These are phyloP conservation scores for Psammodynastes pulverulentus DNA, from an alignment of 2,113 vertebrate genomes.

Conservation along the genomic window DNA sequence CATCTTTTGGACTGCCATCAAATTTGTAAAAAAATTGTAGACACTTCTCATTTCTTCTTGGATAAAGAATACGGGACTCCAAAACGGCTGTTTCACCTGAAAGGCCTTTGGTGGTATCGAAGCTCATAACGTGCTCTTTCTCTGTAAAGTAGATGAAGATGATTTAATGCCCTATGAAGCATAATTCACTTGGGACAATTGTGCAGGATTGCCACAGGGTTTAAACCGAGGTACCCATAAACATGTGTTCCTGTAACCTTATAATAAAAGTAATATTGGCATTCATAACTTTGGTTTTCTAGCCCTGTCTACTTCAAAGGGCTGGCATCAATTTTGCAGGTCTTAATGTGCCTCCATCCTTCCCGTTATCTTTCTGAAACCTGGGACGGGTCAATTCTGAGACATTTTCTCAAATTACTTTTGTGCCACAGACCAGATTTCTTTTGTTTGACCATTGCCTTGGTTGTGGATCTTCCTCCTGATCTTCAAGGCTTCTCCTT, in stretches of 20 bases:
- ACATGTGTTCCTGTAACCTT: not conserved
- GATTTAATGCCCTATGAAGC: not conserved
- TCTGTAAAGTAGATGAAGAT: conserved; percentile 58
- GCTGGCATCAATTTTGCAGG: not conserved
- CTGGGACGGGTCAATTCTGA: not conserved
- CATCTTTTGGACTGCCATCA: conserved; percentile 77
- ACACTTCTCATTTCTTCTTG: conserved; percentile 83
- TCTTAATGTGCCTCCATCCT: not conserved
- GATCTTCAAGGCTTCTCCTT: not conserved
- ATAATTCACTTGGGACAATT: not conserved
- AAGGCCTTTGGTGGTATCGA: conserved; percentile 69
- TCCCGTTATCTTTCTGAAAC: not conserved
- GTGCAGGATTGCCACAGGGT: not conserved
- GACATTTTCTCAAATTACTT: not conserved
- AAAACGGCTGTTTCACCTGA: conserved; percentile 76
- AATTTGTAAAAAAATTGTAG: conserved; percentile 92
- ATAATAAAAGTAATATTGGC: not conserved
- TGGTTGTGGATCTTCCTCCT: not conserved
- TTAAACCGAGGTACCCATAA: not conserved
- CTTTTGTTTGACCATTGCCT: not conserved
- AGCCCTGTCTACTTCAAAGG: not conserved
- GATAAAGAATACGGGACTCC: conserved; percentile 86
- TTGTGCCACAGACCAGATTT: not conserved
- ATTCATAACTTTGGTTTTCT: not conserved
- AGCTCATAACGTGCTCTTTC: conserved; percentile 83